Conservation (phyloP, 2,113 vertebrate species). For the Lepidiolamprologus cunningtoni region DNA sequence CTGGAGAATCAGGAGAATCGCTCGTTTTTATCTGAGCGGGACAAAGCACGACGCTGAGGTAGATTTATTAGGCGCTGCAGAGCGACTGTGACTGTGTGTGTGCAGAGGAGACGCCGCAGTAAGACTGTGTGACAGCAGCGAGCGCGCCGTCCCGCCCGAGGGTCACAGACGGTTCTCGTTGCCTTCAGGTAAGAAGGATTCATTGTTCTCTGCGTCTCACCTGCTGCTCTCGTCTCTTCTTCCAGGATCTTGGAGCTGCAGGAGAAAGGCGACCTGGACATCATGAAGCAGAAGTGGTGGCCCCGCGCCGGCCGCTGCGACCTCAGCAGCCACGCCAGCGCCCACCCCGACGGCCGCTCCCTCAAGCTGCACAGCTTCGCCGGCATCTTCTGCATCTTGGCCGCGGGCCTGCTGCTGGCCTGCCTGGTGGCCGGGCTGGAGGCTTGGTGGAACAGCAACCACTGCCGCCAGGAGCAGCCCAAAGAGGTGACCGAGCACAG, state of each 20-base stretch:
- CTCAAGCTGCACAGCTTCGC: conserved; percentile 97
- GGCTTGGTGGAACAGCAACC: conserved; percentile 95
- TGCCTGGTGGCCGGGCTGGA: conserved; percentile 94
- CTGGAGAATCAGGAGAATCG: background rate
- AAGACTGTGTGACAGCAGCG: background rate
- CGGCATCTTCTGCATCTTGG: conserved; percentile 96
- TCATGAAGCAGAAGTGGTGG: conserved; percentile 99
- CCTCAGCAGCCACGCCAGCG: conserved; percentile 77
- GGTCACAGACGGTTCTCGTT: accelerated
- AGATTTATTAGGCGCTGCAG: background rate
- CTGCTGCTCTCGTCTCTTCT: background rate
- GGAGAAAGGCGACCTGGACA: conserved; percentile 92
- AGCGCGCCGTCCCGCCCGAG: accelerated
- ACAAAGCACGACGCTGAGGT: background rate
- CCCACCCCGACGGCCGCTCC: conserved; percentile 84
- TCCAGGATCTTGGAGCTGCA: conserved; percentile 94
- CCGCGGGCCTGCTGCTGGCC: conserved; percentile 92
- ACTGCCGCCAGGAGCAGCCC: conserved; percentile 89
- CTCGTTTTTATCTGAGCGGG: background rate
- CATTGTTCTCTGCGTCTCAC: background rate
- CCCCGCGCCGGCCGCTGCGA: conserved; percentile 90
- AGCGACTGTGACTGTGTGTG: background rate
- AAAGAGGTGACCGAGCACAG: conserved; percentile 90
- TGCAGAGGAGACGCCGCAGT: background rate
- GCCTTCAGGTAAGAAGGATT: background rate